Evolutionary conservation across 2,888 invertebrate genomes (phyloP).

Genomic region (Syrphus vitripennis): DNA sequence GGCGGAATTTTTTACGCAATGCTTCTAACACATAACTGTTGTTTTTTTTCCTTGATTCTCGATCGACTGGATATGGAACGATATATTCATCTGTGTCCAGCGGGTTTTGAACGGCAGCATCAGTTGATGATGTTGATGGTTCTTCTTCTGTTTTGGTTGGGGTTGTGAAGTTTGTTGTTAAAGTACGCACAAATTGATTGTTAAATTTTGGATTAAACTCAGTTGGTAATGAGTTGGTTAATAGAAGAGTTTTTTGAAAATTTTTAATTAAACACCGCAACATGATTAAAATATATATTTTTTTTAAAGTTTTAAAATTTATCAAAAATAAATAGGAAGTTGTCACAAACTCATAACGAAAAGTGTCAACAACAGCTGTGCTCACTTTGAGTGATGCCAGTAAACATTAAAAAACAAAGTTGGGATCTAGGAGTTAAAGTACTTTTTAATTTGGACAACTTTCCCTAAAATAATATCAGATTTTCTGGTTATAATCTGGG

Average conservation of each 20-base stretch:
- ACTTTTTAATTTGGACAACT: too few species aligned
- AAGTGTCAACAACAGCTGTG: constrained; percentile 30
- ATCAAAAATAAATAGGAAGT: too few species aligned
- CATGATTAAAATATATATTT: neutral
- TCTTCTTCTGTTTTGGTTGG: neutral
- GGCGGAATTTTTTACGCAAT: constrained; percentile 73
- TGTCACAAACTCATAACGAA: neutral
- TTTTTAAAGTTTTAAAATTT: neutral
- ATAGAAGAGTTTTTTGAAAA: constrained; percentile 44
- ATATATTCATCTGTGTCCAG: constrained; percentile 76
- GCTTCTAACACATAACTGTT: constrained; percentile 66
- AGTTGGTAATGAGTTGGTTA: neutral
- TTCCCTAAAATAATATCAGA: too few species aligned
- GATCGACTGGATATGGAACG: constrained; percentile 74
- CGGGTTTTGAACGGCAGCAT: neutral
- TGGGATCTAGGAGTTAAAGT: too few species aligned
- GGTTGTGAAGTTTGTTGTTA: constrained; percentile 36
- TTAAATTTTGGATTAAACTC: neutral
- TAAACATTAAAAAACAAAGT: too few species aligned
- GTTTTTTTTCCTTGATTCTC: constrained; percentile 70
- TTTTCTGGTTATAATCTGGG: too few species aligned
- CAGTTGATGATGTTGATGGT: neutral
- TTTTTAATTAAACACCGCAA: constrained; percentile 34
- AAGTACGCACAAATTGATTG: neutral
- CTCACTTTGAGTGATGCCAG: neutral